Evolutionary conservation across 2,113 vertebrate genomes (phyloP).

Genomic region (Pelecanoides urinatrix): DNA sequence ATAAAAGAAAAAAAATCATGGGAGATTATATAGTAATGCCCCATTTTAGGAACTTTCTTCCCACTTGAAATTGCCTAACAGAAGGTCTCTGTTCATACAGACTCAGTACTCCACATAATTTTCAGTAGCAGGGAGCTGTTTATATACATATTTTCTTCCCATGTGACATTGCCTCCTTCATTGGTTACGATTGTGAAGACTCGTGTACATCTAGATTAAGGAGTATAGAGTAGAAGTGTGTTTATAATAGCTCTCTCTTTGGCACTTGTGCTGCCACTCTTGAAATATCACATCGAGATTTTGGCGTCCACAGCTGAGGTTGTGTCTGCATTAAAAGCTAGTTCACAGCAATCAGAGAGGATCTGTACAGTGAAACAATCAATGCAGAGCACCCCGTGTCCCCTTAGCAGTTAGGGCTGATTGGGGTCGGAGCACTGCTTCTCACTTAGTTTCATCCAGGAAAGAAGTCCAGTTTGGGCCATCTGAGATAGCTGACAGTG

Average conservation of each 20-base stretch:
- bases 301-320: background rate
- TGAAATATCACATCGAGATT: slow-evolving; percentile 44
- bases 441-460: background rate
- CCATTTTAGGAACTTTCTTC: slow-evolving; percentile 34
- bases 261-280: slow-evolving; percentile 39
- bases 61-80: slow-evolving; percentile 44
- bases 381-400: background rate
- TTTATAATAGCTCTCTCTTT: slow-evolving; percentile 47
- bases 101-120: slow-evolving; percentile 30
- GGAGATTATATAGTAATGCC: background rate
- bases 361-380: background rate
- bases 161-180: slow-evolving; percentile 16
- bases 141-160: slow-evolving; percentile 44
- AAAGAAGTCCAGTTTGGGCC: background rate
- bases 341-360: background rate
- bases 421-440: background rate
- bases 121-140: slow-evolving; percentile 36
- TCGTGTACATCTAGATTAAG: slow-evolving; percentile 11
- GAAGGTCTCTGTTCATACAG: slow-evolving; percentile 33
- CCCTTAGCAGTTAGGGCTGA: background rate
- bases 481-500: background rate
- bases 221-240: background rate
- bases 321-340: slow-evolving; percentile 36
- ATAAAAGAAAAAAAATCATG: background rate
- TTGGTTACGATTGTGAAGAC: slow-evolving; percentile 26